Base-by-base conservation (phyloP, 2,113 vertebrate genomes). In the Rousettus leschenaultii region DNA sequence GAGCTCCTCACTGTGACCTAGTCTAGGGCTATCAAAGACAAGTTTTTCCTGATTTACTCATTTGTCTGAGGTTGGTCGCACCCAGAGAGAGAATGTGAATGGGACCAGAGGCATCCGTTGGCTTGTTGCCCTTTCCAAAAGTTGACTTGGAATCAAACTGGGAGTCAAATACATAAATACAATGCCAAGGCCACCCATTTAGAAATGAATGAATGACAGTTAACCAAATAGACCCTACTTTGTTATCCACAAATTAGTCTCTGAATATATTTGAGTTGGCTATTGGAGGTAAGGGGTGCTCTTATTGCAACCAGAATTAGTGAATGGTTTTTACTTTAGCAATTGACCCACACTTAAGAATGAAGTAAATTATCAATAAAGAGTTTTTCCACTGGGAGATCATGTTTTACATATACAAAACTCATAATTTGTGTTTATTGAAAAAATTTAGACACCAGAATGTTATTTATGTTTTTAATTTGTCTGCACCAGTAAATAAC, bases 391-490 rank as follows among this genome's bases (percentile, higher is more conserved):
- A 97, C 97, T 48, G 19, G 89, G 96, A 0, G 21, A 96, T 77
- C 38, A 96, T 98, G 97, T 97, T 98, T 98, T 98, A 98, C 98
- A 98, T 98, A 97, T 90, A 97, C 68, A 98, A 98, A 98, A 97
- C 97, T 95, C 97, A 97, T 99, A 96, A 98, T 98, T 98, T 98
- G 96, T 98, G 95, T 97, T 98, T 98, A 98, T 95, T 98, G 98
- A 98, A 98, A 98, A 98, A 97, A 97, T 97, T 97, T 97, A 95
- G 97, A 97, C 97, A 97, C 68, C 95, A 1, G 1, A 79, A 95
- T 30, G 28, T 98, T 98, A 98, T 98, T 98, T 98, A 98, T 98
- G 98, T 86, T 97, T 98, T 98, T 98, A 98, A 98, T 98, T 98
- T 98, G 97, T 97, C 97, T 77, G 12, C 97, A 78, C 84, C 89